phyloP scores from a whole-genome alignment of 2,797 vertebrate species.

The Choloepus didactylus region DNA sequence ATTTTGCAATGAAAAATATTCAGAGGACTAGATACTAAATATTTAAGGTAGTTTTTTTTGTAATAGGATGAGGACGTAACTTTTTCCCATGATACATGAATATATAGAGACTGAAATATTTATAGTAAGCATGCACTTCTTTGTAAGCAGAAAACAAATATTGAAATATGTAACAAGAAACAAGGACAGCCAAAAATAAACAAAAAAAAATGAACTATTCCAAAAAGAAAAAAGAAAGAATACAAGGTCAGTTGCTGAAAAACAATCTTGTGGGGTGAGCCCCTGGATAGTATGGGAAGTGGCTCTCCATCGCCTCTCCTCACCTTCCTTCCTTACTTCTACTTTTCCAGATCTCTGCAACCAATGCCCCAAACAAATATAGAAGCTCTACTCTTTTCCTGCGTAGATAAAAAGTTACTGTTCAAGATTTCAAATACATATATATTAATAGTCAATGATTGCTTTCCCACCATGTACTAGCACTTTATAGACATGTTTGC shows the following conservation, averaged over 20 bases:
- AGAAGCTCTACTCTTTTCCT: not conserved
- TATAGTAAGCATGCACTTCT: not conserved
- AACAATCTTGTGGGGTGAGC: not conserved
- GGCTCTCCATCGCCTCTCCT: not conserved
- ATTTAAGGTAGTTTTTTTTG: constrained; percentile 12
- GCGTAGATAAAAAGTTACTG: not conserved
- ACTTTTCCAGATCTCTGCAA: not conserved
- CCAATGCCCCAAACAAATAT: not conserved
- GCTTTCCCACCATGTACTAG: not conserved
- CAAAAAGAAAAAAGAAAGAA: constrained; percentile 21
- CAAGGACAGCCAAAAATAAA: not conserved
- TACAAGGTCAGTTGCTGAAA: not conserved
- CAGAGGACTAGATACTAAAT: not conserved
- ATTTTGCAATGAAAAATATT: not conserved
- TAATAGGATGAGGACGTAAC: not conserved
- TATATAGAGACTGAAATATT: not conserved
- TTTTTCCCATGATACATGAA: not conserved
- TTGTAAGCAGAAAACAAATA: not conserved
- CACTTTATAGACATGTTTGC: not conserved
- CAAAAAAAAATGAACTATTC: not conserved
- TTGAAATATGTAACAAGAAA: not conserved
- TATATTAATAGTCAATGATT: not conserved
- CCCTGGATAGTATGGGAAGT: not conserved
- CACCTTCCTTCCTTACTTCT: not conserved
- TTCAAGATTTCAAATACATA: not conserved